Conservation (phyloP, 2,113 vertebrate genomes). For the Acanthisitta chloris region DNA sequence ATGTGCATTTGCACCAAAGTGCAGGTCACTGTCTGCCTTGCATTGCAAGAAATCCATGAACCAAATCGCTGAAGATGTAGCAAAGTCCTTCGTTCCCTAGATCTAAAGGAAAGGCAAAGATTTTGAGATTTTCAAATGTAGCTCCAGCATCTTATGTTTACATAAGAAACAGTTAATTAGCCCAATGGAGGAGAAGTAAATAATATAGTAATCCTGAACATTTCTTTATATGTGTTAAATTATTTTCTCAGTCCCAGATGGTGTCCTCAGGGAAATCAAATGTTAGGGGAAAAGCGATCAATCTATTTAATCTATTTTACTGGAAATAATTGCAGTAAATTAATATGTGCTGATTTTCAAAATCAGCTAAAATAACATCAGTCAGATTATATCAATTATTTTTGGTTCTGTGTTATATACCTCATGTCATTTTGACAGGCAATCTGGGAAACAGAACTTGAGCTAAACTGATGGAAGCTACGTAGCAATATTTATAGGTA, state of each 20-base stretch:
- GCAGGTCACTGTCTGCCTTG: background rate
- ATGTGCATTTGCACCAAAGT: background rate
- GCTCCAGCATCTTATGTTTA: background rate
- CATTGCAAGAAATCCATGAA: background rate
- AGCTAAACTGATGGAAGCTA: background rate
- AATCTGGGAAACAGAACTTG: background rate
- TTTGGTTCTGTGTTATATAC: background rate
- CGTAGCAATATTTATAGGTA: background rate
- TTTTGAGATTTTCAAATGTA: background rate
- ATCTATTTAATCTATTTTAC: slow-evolving; percentile 8
- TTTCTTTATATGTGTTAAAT: background rate
- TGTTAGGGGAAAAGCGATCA: background rate
- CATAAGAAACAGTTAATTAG: background rate
- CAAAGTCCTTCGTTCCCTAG: background rate
- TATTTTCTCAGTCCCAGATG: background rate
- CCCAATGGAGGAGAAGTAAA: background rate
- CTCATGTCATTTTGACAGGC: background rate
- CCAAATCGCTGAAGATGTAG: background rate
- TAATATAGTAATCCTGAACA: background rate
- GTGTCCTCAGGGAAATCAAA: background rate
- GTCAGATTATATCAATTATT: background rate
- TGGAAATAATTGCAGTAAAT: background rate
- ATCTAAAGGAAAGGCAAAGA: background rate
- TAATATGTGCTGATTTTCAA: background rate
- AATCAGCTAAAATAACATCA: background rate